Base-by-base conservation (phyloP, 2,113 vertebrate genomes). In the Amazona vittata region DNA sequence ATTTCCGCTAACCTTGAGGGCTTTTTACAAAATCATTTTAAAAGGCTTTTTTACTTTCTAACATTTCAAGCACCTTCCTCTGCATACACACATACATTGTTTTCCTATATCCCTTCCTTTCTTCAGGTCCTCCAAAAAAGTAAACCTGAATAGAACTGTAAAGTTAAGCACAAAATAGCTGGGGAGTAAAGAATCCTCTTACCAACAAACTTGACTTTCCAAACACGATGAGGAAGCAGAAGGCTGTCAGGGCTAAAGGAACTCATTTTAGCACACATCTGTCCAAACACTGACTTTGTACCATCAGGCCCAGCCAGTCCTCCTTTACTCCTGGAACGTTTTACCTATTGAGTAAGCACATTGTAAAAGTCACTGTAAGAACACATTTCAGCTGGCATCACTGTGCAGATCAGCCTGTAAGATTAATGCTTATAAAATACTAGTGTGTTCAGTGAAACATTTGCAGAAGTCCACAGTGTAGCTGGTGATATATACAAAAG, bases 181-280 rank as follows among this genome's bases (percentile, higher is more conserved):
- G 18, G 9, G 22, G 4, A 13, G 26, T 12, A 25, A 24, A 78
- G 53, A 84, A 83, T 49, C 31, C 15, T 52, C 97, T 98, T 97
- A 99, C 99, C 99, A 80, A 99, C 99, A 97, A 99, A 99, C 96
- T 99, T 99, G 97, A 99, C 99, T 97, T 99, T 99, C 99, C 99
- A 99, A 87, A 99, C 99, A 0, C 99, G 98, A 90, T 99, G 99
- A 35, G 99, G 99, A 37, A 99, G 99, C 69, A 99, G 98, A 77
- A 99, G 98, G 93, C 99, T 99, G 96, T 99, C 99, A 0, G 99
- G 99, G 90, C 99, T 99, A 89, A 99, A 99, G 3, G 99, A 99
- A 89, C 98, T 99, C 99, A 99, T 99, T 97, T 99, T 99, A 55
- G 99, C 98, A 90, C 99, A 99, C 99, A 99, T 99, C 97, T 99